Evolutionary conservation across 2,888 invertebrate genomes (phyloP), one percentile per base, ranked within the genome.

Genomic region (Sussaba pulchella): DNA sequence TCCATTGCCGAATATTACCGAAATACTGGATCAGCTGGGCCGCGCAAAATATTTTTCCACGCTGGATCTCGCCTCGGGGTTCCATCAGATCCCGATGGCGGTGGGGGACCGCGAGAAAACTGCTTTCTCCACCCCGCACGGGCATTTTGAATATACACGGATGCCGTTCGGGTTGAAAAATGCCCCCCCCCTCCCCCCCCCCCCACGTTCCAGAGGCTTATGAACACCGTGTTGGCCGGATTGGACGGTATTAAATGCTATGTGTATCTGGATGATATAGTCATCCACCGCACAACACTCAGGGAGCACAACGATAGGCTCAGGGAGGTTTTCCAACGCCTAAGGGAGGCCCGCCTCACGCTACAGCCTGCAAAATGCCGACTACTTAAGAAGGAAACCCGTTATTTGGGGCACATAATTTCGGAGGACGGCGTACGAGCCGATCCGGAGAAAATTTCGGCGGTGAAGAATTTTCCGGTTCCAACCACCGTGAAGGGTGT

Each of bases 51-150:
- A 84, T 43, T 86, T 87, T 43, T 69, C 83, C 0, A 82, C 84
- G 0, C 67, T 87, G 1, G 85, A 88, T 57, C 41, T 87, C 0
- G 82, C 82, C 3, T 73, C 67, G 8, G 85, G 86, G 3, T 88
- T 85, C 54, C 84, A 88, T 52, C 86, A 86, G 59, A 85, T 87
- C 8, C 82, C 84, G 12, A 50, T 81, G 47, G 61, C 66, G 0
- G 21, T 39, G 0, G 39, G 71, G 1, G 59, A 73, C n/a, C 41
- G 39, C n/a, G 45, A 57, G n/a, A 73, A 82, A 6, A 78, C 74
- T 19, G 77, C 69, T 1, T 76, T 83, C 21, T 50, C 50, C 0
- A 50, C 50, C 10, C 21, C 50, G 10, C 19, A 17, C 0, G 21
- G 50, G 10, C 50, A 50, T 10, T 50, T 21, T 10, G 19, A 50